Conservation (phyloP, 2,888 invertebrate species). For the Sinodicranocentrus sp. region DNA sequence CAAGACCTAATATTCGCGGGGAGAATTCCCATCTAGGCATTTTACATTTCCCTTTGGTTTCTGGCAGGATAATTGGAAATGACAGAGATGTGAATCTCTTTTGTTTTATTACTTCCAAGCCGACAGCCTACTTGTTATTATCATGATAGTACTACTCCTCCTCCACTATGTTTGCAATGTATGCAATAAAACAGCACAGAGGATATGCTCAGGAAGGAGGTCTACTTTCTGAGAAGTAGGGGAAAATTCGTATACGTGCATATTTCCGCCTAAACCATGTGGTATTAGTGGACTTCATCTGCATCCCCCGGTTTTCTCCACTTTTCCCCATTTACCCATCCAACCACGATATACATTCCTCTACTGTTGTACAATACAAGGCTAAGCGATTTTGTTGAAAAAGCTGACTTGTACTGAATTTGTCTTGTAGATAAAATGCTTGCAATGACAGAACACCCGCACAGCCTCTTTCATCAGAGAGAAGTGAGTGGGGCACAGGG, state of each 20-base stretch:
- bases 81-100: constrained; percentile 46
- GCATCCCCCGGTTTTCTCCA: background rate
- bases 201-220: constrained; percentile 1
- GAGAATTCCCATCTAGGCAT: background rate
- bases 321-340: background rate
- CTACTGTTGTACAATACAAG: background rate
- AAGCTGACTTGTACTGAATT: background rate
- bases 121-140: constrained; percentile 6
- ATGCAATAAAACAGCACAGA: background rate
- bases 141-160: background rate
- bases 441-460: background rate
- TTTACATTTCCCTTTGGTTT: constrained; percentile 21
- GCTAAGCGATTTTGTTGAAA: background rate
- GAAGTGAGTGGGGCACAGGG: background rate
- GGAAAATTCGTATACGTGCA: background rate
- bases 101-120: constrained; percentile 37
- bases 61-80: constrained; percentile 48
- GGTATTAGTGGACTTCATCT: constrained; percentile 11
- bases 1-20: background rate
- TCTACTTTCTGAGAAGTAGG: background rate
- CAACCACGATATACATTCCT: background rate
- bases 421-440: constrained; percentile 17
- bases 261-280: background rate
- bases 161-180: background rate
- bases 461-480: background rate